Evolutionary conservation across 2,113 vertebrate species (phyloP).

Genomic region (Columba livia): DNA sequence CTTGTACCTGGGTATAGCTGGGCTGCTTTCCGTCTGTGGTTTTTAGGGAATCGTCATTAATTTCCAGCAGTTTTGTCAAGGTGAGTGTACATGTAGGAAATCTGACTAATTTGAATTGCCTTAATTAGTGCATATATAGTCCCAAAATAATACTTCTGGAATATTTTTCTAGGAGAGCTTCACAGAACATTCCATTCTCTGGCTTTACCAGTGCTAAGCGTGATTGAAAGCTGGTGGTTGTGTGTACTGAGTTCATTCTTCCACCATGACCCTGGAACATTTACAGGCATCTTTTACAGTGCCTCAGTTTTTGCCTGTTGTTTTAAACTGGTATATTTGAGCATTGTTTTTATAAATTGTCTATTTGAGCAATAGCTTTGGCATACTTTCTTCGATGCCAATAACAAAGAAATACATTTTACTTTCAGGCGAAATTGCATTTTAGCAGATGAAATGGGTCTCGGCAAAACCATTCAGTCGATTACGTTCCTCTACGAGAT

Average conservation of each 20-base stretch:
- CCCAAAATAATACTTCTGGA: not conserved
- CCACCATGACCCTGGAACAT: not conserved
- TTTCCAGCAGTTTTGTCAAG: not conserved
- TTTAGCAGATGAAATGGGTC: slow-evolving; percentile 98
- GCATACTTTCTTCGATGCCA: not conserved
- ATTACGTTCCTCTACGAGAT: slow-evolving; percentile 98
- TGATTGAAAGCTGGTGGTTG: not conserved
- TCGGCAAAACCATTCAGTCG: slow-evolving; percentile 98
- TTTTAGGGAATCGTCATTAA: not conserved
- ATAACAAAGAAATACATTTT: slow-evolving; percentile 37
- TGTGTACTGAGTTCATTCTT: not conserved
- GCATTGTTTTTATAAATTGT: not conserved
- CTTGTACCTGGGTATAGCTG: not conserved
- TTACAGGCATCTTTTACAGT: not conserved
- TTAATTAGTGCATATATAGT: not conserved
- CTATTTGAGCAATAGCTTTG: not conserved
- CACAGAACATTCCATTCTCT: not conserved
- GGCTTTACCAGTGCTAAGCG: not conserved
- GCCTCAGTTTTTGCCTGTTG: not conserved
- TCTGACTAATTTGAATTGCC: not conserved
- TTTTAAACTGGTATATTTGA: slow-evolving; percentile 1
- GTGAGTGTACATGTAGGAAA: not conserved
- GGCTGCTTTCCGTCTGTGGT: not conserved
- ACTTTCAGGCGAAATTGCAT: slow-evolving; percentile 93
- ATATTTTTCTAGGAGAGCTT: not conserved